These are phyloP conservation scores for Drosophila leontia DNA, from an alignment of 1,140 invertebrate genomes.

Conservation along the genomic window DNA sequence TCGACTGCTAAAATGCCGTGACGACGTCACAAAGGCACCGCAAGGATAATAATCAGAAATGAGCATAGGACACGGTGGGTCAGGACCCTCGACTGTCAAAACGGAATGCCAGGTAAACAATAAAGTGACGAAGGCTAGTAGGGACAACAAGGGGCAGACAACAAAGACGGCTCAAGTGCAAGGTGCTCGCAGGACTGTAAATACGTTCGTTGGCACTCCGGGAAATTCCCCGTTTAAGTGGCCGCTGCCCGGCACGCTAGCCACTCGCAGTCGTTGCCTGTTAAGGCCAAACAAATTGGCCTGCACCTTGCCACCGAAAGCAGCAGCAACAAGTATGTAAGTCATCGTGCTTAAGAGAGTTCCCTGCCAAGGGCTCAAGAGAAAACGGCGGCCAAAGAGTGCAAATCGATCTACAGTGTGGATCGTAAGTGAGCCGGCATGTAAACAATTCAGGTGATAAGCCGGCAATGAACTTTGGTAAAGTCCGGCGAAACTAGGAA, in stretches of 20 bases:
- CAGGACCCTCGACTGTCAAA: slow-evolving; percentile 62
- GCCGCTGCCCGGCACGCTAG: slow-evolving; percentile 18
- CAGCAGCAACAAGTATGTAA: slow-evolving; percentile 44
- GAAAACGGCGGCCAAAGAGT: slow-evolving; percentile 10
- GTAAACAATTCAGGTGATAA: slow-evolving; percentile 24
- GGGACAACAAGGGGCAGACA: slow-evolving; percentile 41
- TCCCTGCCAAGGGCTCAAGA: slow-evolving; percentile 19
- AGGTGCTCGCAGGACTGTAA: slow-evolving; percentile 31
- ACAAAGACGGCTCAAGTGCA: slow-evolving; percentile 48
- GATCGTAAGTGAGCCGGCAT: slow-evolving; percentile 18
- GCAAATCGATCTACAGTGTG: slow-evolving; percentile 2
- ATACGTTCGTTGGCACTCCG: slow-evolving; percentile 56
- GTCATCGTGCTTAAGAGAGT: slow-evolving; percentile 19
- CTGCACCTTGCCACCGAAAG: slow-evolving; percentile 20
- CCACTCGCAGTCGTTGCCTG: slow-evolving; percentile 58
- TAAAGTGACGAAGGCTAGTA: slow-evolving; percentile 48
- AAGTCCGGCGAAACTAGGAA: not conserved
- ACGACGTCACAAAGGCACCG: slow-evolving; percentile 67
- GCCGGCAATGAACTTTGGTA: slow-evolving; percentile 11
- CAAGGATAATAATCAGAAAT: slow-evolving; percentile 77
- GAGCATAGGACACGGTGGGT: slow-evolving; percentile 41
- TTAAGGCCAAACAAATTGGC: slow-evolving; percentile 49
- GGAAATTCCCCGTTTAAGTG: slow-evolving; percentile 64
- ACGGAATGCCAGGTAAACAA: slow-evolving; percentile 51
- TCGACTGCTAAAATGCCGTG: slow-evolving; percentile 59